Evolutionary conservation across 2,888 invertebrate genomes (phyloP), one percentile per base, ranked within the genome.

Genomic region (Oxycera nigricornis): DNA sequence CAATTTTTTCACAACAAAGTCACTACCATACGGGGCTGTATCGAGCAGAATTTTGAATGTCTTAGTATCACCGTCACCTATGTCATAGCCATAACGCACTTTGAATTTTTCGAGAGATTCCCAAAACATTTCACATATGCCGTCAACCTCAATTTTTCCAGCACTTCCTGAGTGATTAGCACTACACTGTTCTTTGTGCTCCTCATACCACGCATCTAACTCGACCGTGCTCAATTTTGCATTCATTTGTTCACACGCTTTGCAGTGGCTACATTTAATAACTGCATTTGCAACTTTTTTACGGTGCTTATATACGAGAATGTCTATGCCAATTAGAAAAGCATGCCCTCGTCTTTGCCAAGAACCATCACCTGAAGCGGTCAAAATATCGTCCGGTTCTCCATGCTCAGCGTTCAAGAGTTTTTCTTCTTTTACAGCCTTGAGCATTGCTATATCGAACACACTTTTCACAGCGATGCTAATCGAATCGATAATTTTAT

Each of bases 401-500:
- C 20, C 55, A 22, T 22, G 55, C 35, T 61, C 9, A 24, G 20
- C 4, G 17, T 55, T 55, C 24, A 55, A 55, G 2, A 55, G 20
- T 50, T 62, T 62, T 65, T 73, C 73, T 62, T 73, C 62, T 6
- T 22, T 3, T 3, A 62, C 73, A 46, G 73, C 73, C 50, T 62
- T 65, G 11, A 30, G 39, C 26, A 28, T 20, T 11, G 39, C 59
- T 55, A 55, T 20, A 55, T 72, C 59, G 17, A 59, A 31, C 17
- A 59, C 59, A 35, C 31, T 22, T 17, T 72, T 31, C 39, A 72
- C 59, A 57, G 57, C 57, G n/a, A 57, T 31, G 39, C 4, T 1
- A 7, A 72, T 72, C n/a, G n/a, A n/a, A n/a, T n/a, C n/a, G n/a
- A n/a, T n/a, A n/a, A n/a, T n/a, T n/a, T n/a, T n/a, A n/a, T n/a